Conservation (phyloP, 1,140 invertebrate genomes). For the Belonocnema kinseyi region DNA sequence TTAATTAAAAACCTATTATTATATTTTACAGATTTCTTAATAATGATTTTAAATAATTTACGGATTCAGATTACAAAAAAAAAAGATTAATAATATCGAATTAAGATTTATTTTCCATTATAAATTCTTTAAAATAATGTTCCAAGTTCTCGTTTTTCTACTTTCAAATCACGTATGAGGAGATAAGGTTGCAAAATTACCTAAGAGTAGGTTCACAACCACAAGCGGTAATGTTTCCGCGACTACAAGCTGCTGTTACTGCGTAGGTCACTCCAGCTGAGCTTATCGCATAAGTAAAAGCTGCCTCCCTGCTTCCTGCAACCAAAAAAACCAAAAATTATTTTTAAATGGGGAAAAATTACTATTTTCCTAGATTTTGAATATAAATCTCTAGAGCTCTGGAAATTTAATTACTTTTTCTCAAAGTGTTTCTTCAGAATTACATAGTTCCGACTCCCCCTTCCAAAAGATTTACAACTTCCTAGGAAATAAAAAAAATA, state of each 20-base stretch:
- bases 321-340: constrained; percentile 56
- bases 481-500: no score
- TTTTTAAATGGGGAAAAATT: background rate
- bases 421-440: no score
- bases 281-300: constrained; percentile 93
- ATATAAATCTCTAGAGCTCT: no score
- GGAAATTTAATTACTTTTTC: no score
- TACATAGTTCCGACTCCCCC: no score
- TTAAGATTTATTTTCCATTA: no score
- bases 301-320: constrained; percentile 91
- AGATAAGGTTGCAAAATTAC: constrained; percentile 55
- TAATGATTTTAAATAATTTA: no score
- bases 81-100: no score
- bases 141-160: background rate
- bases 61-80: no score
- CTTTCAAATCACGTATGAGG: constrained; percentile 3
- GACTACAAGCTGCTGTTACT: constrained; percentile 92
- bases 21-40: no score
- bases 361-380: background rate
- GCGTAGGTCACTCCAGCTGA: constrained; percentile 93
- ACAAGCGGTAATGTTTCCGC: constrained; percentile 91
- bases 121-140: background rate
- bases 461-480: no score
- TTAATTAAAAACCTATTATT: no score
- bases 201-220: constrained; percentile 84